Base-by-base conservation (phyloP, 1,140 invertebrate genomes). In the Tetramorium parvispinum region DNA sequence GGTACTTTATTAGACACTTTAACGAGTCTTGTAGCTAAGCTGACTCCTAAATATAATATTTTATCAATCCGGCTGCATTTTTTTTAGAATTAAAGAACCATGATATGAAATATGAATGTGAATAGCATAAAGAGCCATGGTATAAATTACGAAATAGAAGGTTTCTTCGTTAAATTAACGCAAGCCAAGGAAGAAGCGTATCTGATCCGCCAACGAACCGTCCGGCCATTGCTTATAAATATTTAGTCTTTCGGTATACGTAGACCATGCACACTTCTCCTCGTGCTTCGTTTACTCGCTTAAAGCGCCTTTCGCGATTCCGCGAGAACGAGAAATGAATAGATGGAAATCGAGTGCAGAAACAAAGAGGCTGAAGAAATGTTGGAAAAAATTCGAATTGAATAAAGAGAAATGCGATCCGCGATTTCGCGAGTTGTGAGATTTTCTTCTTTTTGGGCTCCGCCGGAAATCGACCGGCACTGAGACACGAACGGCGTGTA, bases 381-480 rank as follows among this genome's bases (percentile, higher is more conserved):
- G 55, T 70, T 73, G 51, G 65, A 81, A 81, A 81, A 81, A 32
- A 32, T 73, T 79, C 57, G 49, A 55, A 55, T 63, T 85, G 85
- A 87, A 90, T 77, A 85, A 87, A 87, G 57, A 66, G 78, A 73
- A 75, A 75, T 68, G n/a, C 55, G 79, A 46, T 32, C 53, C 65
- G 66, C 40, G 87, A 85, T 89, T 89, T 65, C 13, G 68, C 85
- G 57, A 81, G 40, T 61, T 57, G 55, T 18, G 83, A 51, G 68
- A 81, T 70, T 71, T 66, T 82, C 65, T 43, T 71, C 63, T 65
- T 27, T 27, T 70, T 57, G 70, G 73, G 46, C 49, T 75, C 68
- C 73, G 73, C 77, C 88, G 79, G 89, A 90, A 90, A 90, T 90
- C 89, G 89, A 90, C 79, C 89, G 71, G 85, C 85, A 66, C 57